Percentiles rank a stretch among this genome's conserved stretches.
Conservation (phyloP, 2,797 vertebrate genomes). For the Luscinia luscinia region DNA sequence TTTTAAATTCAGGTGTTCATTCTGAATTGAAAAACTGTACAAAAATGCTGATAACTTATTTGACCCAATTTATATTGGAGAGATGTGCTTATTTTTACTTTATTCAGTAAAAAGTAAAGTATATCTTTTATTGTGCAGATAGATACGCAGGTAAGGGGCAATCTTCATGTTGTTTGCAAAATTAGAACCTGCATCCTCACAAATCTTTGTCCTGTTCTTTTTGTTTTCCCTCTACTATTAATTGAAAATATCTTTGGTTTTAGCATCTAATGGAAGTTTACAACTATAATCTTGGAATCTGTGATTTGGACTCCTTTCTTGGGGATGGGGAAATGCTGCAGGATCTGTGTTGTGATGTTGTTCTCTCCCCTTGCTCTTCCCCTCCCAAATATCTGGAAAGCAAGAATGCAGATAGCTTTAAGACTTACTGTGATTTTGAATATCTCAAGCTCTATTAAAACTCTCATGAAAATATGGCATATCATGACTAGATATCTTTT, state of each 20-base stretch:
- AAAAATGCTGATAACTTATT: background rate
- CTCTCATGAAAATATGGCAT: background rate
- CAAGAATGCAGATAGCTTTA: too few relatives aligned
- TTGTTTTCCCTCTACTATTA: background rate
- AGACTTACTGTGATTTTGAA: background rate
- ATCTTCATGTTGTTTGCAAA: background rate
- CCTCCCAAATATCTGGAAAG: too few relatives aligned
- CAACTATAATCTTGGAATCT: background rate
- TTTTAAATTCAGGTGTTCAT: background rate
- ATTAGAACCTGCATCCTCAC: background rate
- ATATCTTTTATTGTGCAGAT: background rate
- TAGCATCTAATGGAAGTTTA: background rate
- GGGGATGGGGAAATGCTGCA: background rate
- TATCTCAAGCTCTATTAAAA: background rate
- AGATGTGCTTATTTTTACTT: background rate
- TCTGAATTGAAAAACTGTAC: background rate
- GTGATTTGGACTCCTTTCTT: background rate
- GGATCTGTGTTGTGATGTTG: fast-evolving
- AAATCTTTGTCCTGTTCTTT: background rate
- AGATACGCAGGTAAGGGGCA: background rate
- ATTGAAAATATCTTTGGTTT: background rate
- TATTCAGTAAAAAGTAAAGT: background rate
- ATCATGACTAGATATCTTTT: background rate
- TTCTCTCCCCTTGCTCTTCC: background rate
- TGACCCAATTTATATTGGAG: background rate